These are phyloP conservation scores for Mustela nigripes DNA, from an alignment of 2,113 vertebrate species.

Conservation along the genomic window DNA sequence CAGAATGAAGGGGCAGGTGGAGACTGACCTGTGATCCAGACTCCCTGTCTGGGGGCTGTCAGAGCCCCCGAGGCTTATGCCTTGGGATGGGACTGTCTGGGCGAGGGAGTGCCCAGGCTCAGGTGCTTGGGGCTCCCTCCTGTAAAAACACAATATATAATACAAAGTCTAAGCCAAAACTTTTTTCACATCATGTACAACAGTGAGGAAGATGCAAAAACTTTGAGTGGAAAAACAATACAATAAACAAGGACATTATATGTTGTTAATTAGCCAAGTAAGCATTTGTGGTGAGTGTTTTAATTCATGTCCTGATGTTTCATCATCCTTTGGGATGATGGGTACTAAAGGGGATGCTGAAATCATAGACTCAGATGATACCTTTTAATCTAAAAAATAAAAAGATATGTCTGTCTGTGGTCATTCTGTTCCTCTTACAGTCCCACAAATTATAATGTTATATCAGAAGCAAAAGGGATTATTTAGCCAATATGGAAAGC, in stretches of 20 bases:
- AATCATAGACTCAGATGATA: conserved; percentile 28
- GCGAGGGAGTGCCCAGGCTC: conserved; percentile 91
- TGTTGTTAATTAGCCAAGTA: conserved; percentile 56
- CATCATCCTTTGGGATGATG: conserved; percentile 67
- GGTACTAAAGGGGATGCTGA: conserved; percentile 39
- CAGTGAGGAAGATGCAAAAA: conserved; percentile 86
- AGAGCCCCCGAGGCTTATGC: conserved; percentile 90
- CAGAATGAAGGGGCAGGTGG: conserved; percentile 86
- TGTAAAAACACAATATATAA: conserved; percentile 93
- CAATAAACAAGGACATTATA: conserved; percentile 79
- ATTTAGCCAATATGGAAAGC: neutral
- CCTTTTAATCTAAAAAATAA: conserved; percentile 17
- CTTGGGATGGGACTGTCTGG: conserved; percentile 90
- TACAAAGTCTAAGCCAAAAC: conserved; percentile 89
- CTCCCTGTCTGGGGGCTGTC: conserved; percentile 90
- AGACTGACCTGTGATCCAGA: conserved; percentile 92
- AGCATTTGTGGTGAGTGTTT: conserved; percentile 49
- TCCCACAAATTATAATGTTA: neutral
- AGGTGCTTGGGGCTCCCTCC: conserved; percentile 91
- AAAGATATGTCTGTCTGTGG: conserved; percentile 1
- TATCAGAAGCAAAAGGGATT: conserved; percentile 23
- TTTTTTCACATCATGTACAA: conserved; percentile 81
- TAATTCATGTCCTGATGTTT: conserved; percentile 75
- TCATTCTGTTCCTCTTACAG: neutral
- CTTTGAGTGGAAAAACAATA: conserved; percentile 82